Evolutionary conservation across 2,113 vertebrate species (phyloP).

Genomic region (Mesitornis unicolor): DNA sequence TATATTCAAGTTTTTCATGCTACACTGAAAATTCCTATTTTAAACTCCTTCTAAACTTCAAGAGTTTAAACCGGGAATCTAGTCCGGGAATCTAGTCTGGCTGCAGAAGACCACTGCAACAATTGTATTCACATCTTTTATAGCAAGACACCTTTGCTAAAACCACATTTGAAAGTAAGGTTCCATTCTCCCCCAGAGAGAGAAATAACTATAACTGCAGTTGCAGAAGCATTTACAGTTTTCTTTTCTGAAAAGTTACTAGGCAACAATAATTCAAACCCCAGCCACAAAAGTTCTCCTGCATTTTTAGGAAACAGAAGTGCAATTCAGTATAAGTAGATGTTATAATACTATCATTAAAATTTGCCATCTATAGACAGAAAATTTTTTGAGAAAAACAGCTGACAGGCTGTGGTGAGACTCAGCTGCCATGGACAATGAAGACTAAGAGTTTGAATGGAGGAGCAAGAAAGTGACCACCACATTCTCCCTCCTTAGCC

Average conservation of each 20-base stretch:
- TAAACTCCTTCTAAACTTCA: neutral
- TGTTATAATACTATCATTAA: neutral
- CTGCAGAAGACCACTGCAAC: neutral
- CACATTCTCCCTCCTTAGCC: neutral
- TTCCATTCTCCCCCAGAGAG: neutral
- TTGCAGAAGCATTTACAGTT: neutral
- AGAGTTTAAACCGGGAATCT: neutral
- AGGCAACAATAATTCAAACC: neutral
- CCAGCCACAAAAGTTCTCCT: neutral
- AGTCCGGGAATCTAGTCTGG: no score
- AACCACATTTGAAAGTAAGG: conserved; percentile 1
- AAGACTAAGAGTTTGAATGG: neutral
- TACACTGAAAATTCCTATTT: neutral
- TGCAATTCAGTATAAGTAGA: neutral
- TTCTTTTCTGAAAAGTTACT: neutral
- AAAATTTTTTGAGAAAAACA: neutral
- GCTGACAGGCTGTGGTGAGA: neutral
- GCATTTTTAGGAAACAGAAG: neutral
- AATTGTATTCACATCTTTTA: neutral
- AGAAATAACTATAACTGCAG: neutral
- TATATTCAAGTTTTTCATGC: neutral
- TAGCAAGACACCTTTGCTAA: neutral
- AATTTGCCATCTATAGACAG: neutral
- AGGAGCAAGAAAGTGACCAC: neutral
- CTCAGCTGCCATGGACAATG: neutral